These are phyloP conservation scores for Ciconia nigra DNA, from an alignment of 2,797 vertebrate species.

Conservation along the genomic window DNA sequence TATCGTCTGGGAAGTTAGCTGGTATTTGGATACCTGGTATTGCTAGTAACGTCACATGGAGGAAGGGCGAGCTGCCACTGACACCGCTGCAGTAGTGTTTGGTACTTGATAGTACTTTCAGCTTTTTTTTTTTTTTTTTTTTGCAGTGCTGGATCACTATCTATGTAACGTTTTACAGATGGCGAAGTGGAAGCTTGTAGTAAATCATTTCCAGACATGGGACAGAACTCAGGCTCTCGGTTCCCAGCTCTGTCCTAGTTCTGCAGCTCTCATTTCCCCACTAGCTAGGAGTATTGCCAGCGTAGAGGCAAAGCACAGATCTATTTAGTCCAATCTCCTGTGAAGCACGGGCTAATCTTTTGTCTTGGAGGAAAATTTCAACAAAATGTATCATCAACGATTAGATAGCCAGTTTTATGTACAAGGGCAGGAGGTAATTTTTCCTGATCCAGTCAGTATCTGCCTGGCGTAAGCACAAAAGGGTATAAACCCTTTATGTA, in stretches of 20 bases:
- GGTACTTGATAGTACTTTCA: fast-evolving
- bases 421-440: neutral
- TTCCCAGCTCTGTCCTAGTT: neutral
- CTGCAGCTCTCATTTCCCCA: neutral
- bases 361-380: neutral
- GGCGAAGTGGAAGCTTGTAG: neutral
- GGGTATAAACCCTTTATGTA: neutral
- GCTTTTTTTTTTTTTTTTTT: neutral
- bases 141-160: neutral
- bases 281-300: neutral
- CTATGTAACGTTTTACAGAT: neutral
- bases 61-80: neutral
- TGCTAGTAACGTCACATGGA: neutral
- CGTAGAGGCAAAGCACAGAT: neutral
- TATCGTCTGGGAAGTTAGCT: neutral
- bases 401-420: neutral
- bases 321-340: neutral
- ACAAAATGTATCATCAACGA: neutral
- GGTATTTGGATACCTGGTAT: neutral
- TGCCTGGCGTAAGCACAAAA: neutral
- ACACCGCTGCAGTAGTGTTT: neutral
- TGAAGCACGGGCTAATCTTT: neutral
- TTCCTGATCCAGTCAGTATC: neutral
- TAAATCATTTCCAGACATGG: neutral
- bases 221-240: neutral